Conservation (phyloP, 2,888 invertebrate species). For the Corbicula japonica region DNA sequence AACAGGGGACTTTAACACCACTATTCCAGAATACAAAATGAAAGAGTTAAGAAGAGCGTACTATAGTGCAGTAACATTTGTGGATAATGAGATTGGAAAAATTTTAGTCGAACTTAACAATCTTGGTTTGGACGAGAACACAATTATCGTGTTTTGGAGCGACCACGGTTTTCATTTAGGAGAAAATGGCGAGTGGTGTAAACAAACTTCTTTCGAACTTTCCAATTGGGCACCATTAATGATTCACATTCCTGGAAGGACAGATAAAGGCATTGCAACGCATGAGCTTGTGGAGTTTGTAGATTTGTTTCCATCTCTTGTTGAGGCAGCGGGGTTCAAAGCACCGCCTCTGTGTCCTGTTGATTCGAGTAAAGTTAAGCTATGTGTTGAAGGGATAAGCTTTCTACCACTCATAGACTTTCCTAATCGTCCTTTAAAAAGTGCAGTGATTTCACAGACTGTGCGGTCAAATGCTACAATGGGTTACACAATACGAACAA, state of each 20-base stretch:
- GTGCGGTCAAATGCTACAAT: slow-evolving; percentile 3
- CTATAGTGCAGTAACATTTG: slow-evolving; percentile 62
- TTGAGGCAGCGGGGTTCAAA: slow-evolving; percentile 68
- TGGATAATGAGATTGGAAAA: slow-evolving; percentile 60
- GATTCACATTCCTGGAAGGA: slow-evolving; percentile 72
- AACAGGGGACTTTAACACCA: slow-evolving; percentile 65
- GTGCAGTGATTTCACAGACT: slow-evolving; percentile 53
- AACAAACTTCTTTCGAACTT: slow-evolving; percentile 72
- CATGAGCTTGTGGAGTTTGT: slow-evolving; percentile 70
- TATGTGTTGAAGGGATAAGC: slow-evolving; percentile 57
- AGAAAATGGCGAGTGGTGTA: slow-evolving; percentile 74
- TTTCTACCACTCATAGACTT: slow-evolving; percentile 58
- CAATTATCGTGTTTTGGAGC: slow-evolving; percentile 47
- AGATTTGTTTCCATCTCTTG: slow-evolving; percentile 73
- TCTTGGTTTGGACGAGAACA: slow-evolving; percentile 52
- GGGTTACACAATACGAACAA: slow-evolving; percentile 72
- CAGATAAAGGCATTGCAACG: slow-evolving; percentile 60
- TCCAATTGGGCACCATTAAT: slow-evolving; percentile 72
- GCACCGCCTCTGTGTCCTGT: slow-evolving; percentile 56
- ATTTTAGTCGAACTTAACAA: slow-evolving; percentile 53
- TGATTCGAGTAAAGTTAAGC: slow-evolving; percentile 34
- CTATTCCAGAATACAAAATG: slow-evolving; percentile 63
- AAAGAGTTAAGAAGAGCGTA: slow-evolving; percentile 61
- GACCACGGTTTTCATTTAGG: slow-evolving; percentile 76
- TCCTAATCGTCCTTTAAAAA: slow-evolving; percentile 40